Conservation (phyloP, 2,113 vertebrate genomes). For the Sceloporus tristichus region DNA sequence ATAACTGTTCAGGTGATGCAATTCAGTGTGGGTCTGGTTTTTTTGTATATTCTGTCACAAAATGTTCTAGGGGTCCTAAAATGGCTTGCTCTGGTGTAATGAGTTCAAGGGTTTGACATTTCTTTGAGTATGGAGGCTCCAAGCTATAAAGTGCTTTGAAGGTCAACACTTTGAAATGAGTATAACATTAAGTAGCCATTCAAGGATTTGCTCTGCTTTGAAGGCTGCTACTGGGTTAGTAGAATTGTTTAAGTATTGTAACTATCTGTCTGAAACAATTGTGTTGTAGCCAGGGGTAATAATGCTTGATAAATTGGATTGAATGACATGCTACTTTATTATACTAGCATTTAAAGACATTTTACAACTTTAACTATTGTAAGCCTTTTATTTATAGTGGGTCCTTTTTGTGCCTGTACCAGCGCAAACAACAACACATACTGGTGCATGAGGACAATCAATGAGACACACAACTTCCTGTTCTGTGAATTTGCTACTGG, state of each 20-base stretch:
- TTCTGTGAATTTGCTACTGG: constrained; percentile 99
- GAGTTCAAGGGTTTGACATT: no score
- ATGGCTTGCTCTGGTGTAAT: no score
- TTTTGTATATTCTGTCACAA: no score
- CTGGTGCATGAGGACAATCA: constrained; percentile 97
- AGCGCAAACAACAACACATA: constrained; percentile 99
- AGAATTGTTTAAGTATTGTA: neutral
- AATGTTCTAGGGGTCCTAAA: no score
- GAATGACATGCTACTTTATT: neutral
- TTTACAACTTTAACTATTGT: constrained; percentile 17
- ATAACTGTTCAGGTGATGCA: no score
- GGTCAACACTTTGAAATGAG: neutral
- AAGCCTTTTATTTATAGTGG: constrained; percentile 82
- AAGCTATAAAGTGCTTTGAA: neutral
- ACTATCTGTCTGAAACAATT: neutral
- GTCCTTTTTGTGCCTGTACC: constrained; percentile 97
- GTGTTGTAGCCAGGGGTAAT: neutral
- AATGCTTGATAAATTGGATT: neutral
- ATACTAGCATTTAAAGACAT: neutral
- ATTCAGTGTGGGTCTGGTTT: no score
- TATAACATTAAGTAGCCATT: neutral
- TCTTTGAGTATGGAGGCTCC: no score
- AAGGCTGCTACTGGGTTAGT: no score
- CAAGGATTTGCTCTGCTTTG: neutral
- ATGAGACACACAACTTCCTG: constrained; percentile 97